Percentiles rank a stretch among this genome's conserved stretches.
These are phyloP conservation scores for Porites evermanni DNA, from an alignment of 92 coral and sea anemone genomes.

Conservation along the genomic window DNA sequence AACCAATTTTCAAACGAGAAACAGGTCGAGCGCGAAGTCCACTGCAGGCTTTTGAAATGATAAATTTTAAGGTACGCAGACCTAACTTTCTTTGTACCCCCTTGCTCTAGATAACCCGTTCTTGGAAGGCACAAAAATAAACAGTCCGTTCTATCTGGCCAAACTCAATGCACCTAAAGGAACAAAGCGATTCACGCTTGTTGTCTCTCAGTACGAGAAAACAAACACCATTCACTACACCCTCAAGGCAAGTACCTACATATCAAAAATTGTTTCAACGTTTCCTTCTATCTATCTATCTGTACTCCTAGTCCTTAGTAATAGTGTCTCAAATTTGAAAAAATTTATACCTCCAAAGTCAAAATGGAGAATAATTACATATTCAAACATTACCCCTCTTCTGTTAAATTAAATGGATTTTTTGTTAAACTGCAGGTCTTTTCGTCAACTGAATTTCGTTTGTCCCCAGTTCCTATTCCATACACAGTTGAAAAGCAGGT, in stretches of 20 bases:
- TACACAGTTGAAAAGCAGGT: conserved; percentile 94
- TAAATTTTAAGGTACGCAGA: background rate
- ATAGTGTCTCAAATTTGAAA: background rate
- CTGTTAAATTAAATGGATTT: background rate
- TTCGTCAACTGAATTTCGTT: conserved; percentile 92
- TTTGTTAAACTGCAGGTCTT: conserved; percentile 73
- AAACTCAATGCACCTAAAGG: conserved; percentile 86
- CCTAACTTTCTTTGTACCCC: background rate
- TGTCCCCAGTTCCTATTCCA: conserved; percentile 90
- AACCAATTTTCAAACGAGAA: too few species aligned
- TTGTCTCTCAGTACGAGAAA: conserved; percentile 98
- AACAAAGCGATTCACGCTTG: conserved; percentile 79
- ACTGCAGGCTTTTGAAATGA: background rate
- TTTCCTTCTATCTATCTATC: background rate
- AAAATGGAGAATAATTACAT: too few species aligned
- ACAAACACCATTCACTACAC: conserved; percentile 94
- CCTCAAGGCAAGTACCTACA: conserved; percentile 70
- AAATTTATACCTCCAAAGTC: too few species aligned
- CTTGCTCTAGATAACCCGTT: conserved; percentile 76
- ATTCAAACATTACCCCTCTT: too few species aligned
- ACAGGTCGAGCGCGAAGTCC: too few species aligned
- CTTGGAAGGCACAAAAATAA: conserved; percentile 96
- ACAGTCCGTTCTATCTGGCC: conserved; percentile 97
- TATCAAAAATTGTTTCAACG: background rate
- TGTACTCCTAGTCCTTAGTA: background rate